phyloP scores from a whole-genome alignment of 2,888 invertebrate genomes.

The Iselma pallidipennis region DNA sequence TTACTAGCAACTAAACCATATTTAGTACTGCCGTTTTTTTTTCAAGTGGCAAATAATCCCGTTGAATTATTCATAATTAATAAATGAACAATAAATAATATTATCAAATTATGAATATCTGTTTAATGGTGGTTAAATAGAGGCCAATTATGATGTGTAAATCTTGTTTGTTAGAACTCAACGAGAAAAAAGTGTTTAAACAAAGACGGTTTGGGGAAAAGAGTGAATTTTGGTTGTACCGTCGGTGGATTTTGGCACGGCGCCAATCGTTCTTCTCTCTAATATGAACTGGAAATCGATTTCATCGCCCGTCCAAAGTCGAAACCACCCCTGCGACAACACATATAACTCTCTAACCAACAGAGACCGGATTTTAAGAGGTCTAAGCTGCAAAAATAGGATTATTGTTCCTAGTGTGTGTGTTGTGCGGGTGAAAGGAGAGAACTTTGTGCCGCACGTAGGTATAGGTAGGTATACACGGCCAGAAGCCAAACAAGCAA shows the following conservation, averaged over 20 bases:
- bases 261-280: slow-evolving; percentile 37
- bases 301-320: slow-evolving; percentile 29
- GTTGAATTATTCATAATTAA: neutral
- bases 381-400: slow-evolving; percentile 37
- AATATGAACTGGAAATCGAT: slow-evolving; percentile 41
- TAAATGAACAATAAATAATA: neutral
- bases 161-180: neutral
- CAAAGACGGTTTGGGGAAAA: slow-evolving; percentile 7
- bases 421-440: neutral
- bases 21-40: neutral
- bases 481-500: slow-evolving; percentile 16
- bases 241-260: slow-evolving; percentile 39
- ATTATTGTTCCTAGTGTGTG: slow-evolving; percentile 29
- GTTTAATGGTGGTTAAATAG: neutral
- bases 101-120: neutral
- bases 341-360: neutral
- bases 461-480: slow-evolving; percentile 18
- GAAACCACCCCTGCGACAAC: slow-evolving; percentile 29
- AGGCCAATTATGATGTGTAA: neutral
- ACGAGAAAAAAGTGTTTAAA: neutral
- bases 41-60: neutral
- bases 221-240: slow-evolving; percentile 23
- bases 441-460: too few species aligned
- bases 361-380: slow-evolving; percentile 27
- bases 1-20: neutral